phyloP scores from a whole-genome alignment of 2,797 vertebrate species.

The Novumbra hubbsi region DNA sequence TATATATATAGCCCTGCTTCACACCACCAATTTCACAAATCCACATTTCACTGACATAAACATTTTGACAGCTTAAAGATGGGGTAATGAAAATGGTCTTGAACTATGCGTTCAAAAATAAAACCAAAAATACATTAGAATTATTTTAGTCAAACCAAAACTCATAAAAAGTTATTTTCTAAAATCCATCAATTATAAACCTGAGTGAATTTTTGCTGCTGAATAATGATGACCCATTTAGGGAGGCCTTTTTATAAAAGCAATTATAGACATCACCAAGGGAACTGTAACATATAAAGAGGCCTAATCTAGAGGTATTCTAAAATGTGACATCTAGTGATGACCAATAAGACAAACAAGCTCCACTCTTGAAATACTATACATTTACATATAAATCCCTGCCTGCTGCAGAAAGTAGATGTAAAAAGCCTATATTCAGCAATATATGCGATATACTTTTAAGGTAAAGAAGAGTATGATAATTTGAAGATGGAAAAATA shows the following conservation, averaged over 20 bases:
- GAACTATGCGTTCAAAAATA: background rate
- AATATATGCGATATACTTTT: background rate
- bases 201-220: constrained; percentile 6
- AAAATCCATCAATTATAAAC: background rate
- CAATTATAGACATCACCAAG: constrained; percentile 15
- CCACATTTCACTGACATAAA: background rate
- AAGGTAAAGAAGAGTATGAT: background rate
- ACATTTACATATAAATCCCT: background rate
- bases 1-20: background rate
- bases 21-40: constrained; percentile 1
- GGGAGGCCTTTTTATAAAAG: background rate
- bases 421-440: background rate
- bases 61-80: background rate
- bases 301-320: background rate
- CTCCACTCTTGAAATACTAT: too few relatives aligned
- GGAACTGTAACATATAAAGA: background rate
- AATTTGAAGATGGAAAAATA: background rate
- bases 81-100: background rate
- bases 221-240: constrained; percentile 13
- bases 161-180: background rate
- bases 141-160: background rate
- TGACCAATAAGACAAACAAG: background rate
- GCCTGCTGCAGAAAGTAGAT: background rate
- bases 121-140: background rate
- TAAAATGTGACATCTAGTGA: background rate